phyloP scores from a whole-genome alignment of 1,140 invertebrate species.

The Trichonephila clavata region DNA sequence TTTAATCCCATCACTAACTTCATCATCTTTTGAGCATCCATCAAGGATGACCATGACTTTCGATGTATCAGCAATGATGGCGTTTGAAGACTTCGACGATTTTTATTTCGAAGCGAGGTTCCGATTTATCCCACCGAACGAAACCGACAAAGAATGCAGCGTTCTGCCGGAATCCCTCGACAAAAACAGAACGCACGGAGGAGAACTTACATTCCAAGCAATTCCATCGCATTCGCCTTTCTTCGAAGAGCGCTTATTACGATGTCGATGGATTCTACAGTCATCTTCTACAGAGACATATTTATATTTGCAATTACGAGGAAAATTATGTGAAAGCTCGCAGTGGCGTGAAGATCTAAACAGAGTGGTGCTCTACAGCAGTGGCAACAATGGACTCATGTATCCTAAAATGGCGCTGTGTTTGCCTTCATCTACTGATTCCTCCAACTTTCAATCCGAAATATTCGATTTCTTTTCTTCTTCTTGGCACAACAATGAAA shows the following conservation, averaged over 20 bases:
- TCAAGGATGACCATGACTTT: conserved; percentile 87
- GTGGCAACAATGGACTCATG: conserved; percentile 54
- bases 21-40: conserved; percentile 85
- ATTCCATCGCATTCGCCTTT: not conserved
- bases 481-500: conserved; percentile 75
- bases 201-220: conserved; percentile 75
- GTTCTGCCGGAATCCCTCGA: conserved; percentile 79
- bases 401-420: conserved; percentile 76
- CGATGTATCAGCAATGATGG: conserved; percentile 89
- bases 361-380: conserved; percentile 65
- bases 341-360: conserved; percentile 42
- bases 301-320: conserved; percentile 76
- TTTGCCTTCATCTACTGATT: conserved; percentile 18
- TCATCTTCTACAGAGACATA: conserved; percentile 73
- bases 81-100: conserved; percentile 90
- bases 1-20: conserved; percentile 86
- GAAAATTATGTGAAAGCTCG: conserved; percentile 40
- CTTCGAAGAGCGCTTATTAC: conserved; percentile 45
- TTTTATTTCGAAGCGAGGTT: conserved; percentile 91
- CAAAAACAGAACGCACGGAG: conserved; percentile 74
- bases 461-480: conserved; percentile 76
- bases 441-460: not conserved
- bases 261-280: conserved; percentile 77
- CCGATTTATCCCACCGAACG: conserved; percentile 85
- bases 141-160: conserved; percentile 80